Percentiles rank a stretch among this genome's conserved stretches.
These are phyloP conservation scores for Chondrosia reniformis DNA, from an alignment of 37 sponge, comb jelly and placozoan genomes.

Conservation along the genomic window DNA sequence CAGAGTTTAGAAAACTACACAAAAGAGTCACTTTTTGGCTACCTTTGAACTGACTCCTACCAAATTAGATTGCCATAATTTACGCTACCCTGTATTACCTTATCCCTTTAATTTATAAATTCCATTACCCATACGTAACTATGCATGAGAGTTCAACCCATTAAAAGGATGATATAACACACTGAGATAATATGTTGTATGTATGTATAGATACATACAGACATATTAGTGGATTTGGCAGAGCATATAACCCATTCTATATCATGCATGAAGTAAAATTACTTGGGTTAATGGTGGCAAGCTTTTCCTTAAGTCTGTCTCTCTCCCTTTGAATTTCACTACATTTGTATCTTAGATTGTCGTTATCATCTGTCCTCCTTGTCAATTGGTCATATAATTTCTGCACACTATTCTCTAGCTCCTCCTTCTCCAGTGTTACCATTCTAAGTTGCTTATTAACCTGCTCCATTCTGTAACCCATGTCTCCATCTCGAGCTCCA, in stretches of 20 bases:
- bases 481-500: neutral
- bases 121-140: no score
- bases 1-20: no score
- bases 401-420: constrained; percentile 13
- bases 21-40: no score
- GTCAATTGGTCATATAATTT: constrained; percentile 6
- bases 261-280: neutral
- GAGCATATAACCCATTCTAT: neutral
- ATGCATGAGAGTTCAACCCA: no score
- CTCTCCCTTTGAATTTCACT: constrained; percentile 30
- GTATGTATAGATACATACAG: no score
- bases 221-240: no score
- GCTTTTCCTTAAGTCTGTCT: neutral
- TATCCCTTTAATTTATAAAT: no score
- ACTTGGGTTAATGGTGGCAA: neutral
- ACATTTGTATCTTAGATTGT: constrained; percentile 24
- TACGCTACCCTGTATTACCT: no score
- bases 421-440: constrained; percentile 1
- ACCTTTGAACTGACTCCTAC: no score
- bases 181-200: no score
- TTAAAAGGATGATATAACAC: no score
- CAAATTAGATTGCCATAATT: no score
- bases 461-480: constrained; percentile 9
- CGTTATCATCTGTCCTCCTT: constrained; percentile 10
- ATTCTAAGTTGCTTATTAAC: constrained; percentile 1